Conservation (phyloP, 2,888 invertebrate genomes). For the Drosophila prolongata region DNA sequence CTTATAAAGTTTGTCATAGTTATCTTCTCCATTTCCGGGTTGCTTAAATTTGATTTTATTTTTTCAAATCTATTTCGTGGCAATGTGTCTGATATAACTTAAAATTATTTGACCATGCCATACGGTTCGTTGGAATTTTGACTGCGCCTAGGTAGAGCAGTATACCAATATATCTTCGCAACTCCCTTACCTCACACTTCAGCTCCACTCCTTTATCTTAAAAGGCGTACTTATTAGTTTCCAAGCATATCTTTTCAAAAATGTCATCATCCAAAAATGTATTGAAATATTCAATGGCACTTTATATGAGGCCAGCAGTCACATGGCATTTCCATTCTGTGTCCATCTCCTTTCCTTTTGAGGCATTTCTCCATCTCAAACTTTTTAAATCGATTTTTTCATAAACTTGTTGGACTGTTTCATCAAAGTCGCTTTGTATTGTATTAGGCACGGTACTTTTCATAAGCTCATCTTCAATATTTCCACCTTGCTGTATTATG, state of each 20-base stretch:
- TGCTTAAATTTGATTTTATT: no score
- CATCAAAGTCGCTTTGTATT: no score
- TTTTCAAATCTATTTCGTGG: background rate
- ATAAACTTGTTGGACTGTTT: background rate
- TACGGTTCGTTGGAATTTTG: background rate
- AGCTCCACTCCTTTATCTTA: background rate
- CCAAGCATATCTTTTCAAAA: background rate
- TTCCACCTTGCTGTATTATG: no score
- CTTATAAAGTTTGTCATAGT: background rate
- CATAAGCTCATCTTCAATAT: no score
- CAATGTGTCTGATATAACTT: background rate
- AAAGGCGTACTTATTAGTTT: background rate
- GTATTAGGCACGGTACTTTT: no score
- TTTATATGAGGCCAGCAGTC: background rate
- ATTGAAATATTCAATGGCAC: background rate
- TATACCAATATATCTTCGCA: background rate
- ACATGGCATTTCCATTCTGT: background rate
- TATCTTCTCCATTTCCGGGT: background rate
- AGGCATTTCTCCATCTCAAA: no score
- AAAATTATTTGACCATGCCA: background rate
- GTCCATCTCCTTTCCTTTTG: no score
- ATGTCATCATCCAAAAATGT: background rate
- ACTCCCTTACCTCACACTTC: background rate
- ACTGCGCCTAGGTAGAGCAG: background rate
- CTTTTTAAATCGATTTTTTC: background rate